Evolutionary conservation across 2,113 vertebrate genomes (phyloP), one percentile per base, ranked within the genome.

Genomic region (Tylochromis polylepis): DNA sequence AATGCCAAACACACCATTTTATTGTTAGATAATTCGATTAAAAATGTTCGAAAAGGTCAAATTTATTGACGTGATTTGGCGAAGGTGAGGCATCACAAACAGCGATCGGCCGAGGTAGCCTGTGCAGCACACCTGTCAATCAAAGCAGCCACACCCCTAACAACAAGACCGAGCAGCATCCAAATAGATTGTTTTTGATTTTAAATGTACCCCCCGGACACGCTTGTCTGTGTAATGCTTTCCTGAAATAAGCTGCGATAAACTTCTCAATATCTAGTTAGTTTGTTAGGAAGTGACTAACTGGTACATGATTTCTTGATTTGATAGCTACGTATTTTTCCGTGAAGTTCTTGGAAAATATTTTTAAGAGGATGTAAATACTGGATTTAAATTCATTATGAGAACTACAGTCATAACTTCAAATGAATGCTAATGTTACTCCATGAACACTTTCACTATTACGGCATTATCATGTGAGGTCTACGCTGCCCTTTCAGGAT

Each of bases 1-100:
- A 16, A 43, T 1, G 0, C 14, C 38, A 70, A 46, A 11, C 38
- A 27, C 27, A 22, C 8, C 9, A n/a, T 46, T 27, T 46, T 72
- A 11, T 46, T 72, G 22, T 46, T 27, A 27, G 14, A 72, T 16
- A 6, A 70, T 70, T 70, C 0, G 12, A 49, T 49, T 49, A 6
- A 46, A 72, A 43, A 43, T 11, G 22, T 16, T 27, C 22, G 38
- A 43, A 72, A 72, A 72, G 14, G 22, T 72, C 67, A 15, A 46
- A 14, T 46, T 72, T 27, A 46, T 8, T 10, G 14, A 72, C 0
- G 1, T 18, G 65, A 72, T 72, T 43, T 46, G 27, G 38, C 5
- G 8, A 72, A 1, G 22, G 38, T 16, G 38, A 70, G 5, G 43
- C 43, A 15, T 46, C 43, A 46, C 43, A 46, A 14, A 46, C 46